Evolutionary conservation across 35 echinoderm and acorn worm genomes (phyloP).

Genomic region (Chiridota heheva): DNA sequence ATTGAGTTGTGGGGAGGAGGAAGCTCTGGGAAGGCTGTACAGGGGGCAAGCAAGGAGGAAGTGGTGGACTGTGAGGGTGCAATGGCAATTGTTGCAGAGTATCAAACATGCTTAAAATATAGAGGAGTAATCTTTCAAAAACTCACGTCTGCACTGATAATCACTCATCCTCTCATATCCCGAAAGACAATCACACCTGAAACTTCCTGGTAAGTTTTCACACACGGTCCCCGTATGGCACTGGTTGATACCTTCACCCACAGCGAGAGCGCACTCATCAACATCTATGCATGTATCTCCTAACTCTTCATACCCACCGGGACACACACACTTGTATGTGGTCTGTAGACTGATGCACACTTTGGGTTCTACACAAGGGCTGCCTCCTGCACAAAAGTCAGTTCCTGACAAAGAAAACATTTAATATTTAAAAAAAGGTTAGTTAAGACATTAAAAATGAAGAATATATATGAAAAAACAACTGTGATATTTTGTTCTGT

Average conservation of each 20-base stretch:
- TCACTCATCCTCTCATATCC: constrained; percentile 71
- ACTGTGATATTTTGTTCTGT: no score
- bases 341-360: constrained; percentile 69
- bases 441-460: background rate
- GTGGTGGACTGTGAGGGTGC: no score
- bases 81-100: no score
- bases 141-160: constrained; percentile 68
- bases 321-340: constrained; percentile 69
- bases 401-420: constrained; percentile 36
- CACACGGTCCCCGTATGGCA: constrained; percentile 77
- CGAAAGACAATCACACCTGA: constrained; percentile 67
- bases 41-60: no score
- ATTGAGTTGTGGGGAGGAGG: no score
- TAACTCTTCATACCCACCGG: constrained; percentile 47
- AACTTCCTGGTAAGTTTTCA: constrained; percentile 62
- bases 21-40: no score
- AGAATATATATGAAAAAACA: background rate
- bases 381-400: constrained; percentile 69
- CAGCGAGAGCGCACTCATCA: constrained; percentile 52
- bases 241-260: constrained; percentile 37
- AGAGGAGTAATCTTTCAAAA: background rate
- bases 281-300: constrained; percentile 72
- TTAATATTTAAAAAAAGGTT: background rate
- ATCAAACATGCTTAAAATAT: no score
- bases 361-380: constrained; percentile 64